phyloP scores from a whole-genome alignment of 2,797 vertebrate genomes.

The Takifugu rubripes region DNA sequence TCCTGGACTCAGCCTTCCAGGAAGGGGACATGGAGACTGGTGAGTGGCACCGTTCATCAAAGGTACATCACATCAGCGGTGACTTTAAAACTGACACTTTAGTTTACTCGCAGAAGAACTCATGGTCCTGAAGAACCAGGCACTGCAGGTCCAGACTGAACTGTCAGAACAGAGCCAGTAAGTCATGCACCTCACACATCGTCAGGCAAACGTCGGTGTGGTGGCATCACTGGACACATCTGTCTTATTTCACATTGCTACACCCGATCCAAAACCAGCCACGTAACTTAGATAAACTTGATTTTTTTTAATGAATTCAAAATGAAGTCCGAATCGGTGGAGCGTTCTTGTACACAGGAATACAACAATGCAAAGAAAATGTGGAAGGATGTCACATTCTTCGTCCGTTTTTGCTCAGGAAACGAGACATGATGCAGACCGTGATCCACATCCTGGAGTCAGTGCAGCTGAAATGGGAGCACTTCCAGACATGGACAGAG shows the following conservation, averaged over 20 bases:
- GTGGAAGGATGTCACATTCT: no score
- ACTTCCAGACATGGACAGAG: conserved; percentile 97
- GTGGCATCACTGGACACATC: no score
- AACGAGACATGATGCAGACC: conserved; percentile 88
- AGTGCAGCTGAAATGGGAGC: conserved; percentile 94
- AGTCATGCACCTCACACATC: conserved; percentile 60
- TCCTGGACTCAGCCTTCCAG: conserved; percentile 88
- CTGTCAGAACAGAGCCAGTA: conserved; percentile 88
- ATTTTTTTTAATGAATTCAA: no score
- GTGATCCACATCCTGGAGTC: conserved; percentile 94
- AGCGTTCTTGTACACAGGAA: no score
- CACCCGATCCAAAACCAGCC: no score
- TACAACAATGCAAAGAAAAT: no score
- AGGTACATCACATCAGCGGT: no score
- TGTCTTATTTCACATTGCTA: no score
- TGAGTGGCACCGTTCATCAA: conserved; percentile 56
- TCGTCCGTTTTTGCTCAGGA: conserved; percentile 68
- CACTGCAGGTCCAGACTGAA: conserved; percentile 86
- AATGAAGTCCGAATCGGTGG: no score
- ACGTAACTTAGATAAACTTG: no score
- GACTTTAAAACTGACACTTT: not conserved
- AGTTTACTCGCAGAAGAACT: conserved; percentile 83
- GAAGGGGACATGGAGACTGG: conserved; percentile 91
- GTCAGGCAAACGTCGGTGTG: not conserved
- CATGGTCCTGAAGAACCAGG: conserved; percentile 86